phyloP scores from a whole-genome alignment of 2,888 invertebrate genomes.

The Drosophila eohydei region DNA sequence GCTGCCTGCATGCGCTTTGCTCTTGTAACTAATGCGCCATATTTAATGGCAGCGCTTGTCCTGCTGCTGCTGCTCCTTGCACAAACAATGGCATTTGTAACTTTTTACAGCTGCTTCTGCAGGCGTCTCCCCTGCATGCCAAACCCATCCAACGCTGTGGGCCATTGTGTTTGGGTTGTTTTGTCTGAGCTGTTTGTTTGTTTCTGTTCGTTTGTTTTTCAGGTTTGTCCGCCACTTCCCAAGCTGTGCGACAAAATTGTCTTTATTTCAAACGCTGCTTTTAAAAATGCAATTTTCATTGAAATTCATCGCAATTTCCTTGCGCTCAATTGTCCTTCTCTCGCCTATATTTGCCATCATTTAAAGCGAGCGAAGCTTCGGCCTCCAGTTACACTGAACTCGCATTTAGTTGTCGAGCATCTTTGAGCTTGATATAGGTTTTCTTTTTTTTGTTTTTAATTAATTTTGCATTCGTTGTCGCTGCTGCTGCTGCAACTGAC shows the following conservation, averaged over 20 bases:
- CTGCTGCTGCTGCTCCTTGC: conserved; percentile 36
- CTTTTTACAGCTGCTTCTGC: conserved; percentile 68
- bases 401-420: conserved; percentile 18
- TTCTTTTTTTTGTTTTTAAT: conserved; percentile 62
- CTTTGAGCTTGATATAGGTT: not conserved
- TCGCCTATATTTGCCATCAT: conserved; percentile 20
- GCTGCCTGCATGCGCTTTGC: conserved; percentile 57
- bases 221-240: conserved; percentile 25
- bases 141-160: conserved; percentile 17
- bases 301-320: conserved; percentile 70
- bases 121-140: not conserved
- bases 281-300: conserved; percentile 78
- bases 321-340: conserved; percentile 10
- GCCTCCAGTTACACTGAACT: conserved; percentile 29
- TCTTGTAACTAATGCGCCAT: conserved; percentile 77
- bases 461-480: conserved; percentile 63
- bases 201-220: conserved; percentile 38
- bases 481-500: conserved; percentile 45
- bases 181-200: conserved; percentile 41
- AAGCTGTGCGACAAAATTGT: conserved; percentile 58
- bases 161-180: conserved; percentile 46
- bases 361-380: conserved; percentile 47
- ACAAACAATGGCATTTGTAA: conserved; percentile 69
- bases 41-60: conserved; percentile 61
- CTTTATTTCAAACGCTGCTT: conserved; percentile 70